Base-by-base conservation (phyloP, 2,797 vertebrate species). In the Loris lydekkerianus region DNA sequence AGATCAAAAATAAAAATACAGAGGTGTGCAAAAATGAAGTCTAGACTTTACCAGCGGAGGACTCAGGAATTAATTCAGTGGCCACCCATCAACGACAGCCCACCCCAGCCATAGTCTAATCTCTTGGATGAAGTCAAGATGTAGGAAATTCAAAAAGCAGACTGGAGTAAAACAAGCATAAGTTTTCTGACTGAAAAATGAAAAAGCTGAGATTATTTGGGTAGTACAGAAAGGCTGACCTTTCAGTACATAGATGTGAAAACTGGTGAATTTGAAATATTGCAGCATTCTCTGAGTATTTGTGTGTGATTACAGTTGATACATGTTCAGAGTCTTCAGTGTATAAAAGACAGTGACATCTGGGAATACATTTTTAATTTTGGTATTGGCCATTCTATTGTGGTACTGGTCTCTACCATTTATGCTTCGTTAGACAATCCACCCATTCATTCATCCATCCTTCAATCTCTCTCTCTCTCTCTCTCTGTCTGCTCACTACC, bases 331-430 rank as follows among this genome's bases (percentile, higher is more conserved):
- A n/a, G n/a, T 73, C 25, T 77, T 65, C 34, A 53, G 31, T 49
- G 14, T 83, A 46, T 72, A 91, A 89, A 76, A 87, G 49, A 34
- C 21, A 56, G 4, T 43, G 23, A 63, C 37, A 94, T 27, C 34
- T 81, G 53, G 11, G 91, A 91, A 85, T 84, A 56, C 80, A 87
- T 78, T 80, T 90, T 43, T 40, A 61, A 70, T 86, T 65, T 80
- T 34, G 67, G 21, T 69, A 53, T 53, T 72, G 63, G 69, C 25
- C 25, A 43, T 67, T n/a, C 25, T 82, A 23, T 25, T 31, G 34
- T 40, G 10, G 61, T 43, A 49, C 10, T 83, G 15, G 65, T 61
- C 21, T 90, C 29, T 5, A 72, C 43, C n/a, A 27, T 31, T 61
- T 25, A 43, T 23, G 7, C 40, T 10, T 58, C 58, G 20, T 18